Base-by-base conservation (phyloP, 1,140 invertebrate genomes). In the Drepana arcuata region DNA sequence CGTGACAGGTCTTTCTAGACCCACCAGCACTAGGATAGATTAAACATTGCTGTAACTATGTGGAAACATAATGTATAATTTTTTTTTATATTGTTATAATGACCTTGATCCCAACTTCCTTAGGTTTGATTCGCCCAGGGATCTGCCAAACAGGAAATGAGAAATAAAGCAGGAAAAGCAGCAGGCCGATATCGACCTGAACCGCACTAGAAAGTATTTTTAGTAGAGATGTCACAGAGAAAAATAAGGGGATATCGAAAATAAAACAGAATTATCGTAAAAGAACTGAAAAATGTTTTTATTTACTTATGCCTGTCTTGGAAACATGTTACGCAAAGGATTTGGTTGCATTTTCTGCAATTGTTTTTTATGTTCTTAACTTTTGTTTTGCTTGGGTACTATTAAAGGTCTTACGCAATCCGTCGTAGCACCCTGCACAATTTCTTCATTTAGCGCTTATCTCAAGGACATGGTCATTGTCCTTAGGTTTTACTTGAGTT, bases 331-430 rank as follows among this genome's bases (percentile, higher is more conserved):
- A 42, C 10, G 31, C 43, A 58, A 36, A 50, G 36, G 30, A 33
- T 41, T 27, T 48, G 41, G 6, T 53, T 49, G 36, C 49, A 57
- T 39, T 41, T 51, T 27, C 41, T 49, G 38, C 41, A 48, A 30
- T 39, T 42, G 41, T 25, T 46, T 41, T 48, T 48, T 16, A 44
- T 34, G 39, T 47, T 49, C 30, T 42, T 55, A 3, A 43, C 40
- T 43, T 55, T 31, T 43, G 40, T 26, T 41, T 47, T 23, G 40
- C 29, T 38, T 48, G 27, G 9, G 23, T 28, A 41, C 43, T 43
- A 29, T 31, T 40, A 7, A 44, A 24, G 18, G 31, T 48, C 35
- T 12, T 37, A 7, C 44, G 40, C 32, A 51, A 39, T 37, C 18
- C 42, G 10, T 41, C 30, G 30, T 53, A 43, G 42, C 48, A 51